A percentile compares a stretch with the other conserved stretches of the same genome.
Evolutionary conservation across 1,140 invertebrate species (phyloP).

Genomic region (Eumeta japonica): DNA sequence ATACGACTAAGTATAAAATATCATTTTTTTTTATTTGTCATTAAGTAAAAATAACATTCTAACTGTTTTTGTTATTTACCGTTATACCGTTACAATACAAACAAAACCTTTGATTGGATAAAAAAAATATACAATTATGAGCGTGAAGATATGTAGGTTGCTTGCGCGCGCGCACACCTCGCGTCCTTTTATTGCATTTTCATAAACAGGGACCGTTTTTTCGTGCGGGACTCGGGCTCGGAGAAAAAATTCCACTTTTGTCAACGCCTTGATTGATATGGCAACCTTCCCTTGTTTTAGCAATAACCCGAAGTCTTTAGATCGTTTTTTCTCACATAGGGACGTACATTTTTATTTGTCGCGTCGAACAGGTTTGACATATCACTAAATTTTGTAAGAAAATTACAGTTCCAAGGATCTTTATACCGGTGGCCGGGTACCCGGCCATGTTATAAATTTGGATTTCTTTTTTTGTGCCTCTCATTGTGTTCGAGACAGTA

Average conservation of each 20-base stretch:
- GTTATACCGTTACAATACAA: too few species aligned
- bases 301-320: slow-evolving; percentile 47
- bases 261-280: slow-evolving; percentile 57
- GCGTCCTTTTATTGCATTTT: slow-evolving; percentile 48
- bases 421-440: slow-evolving; percentile 44
- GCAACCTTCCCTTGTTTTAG: slow-evolving; percentile 56
- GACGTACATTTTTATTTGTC: slow-evolving; percentile 53
- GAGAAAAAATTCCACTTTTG: slow-evolving; percentile 50
- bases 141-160: slow-evolving; percentile 14
- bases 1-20: too few species aligned
- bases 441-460: slow-evolving; percentile 51
- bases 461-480: slow-evolving; percentile 32
- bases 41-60: too few species aligned
- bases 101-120: too few species aligned
- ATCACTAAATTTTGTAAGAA: slow-evolving; percentile 56
- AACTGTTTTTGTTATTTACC: slow-evolving; percentile 1
- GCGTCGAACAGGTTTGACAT: slow-evolving; percentile 53
- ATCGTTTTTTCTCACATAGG: slow-evolving; percentile 31
- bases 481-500: slow-evolving; percentile 34
- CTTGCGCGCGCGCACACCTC: slow-evolving; percentile 19
- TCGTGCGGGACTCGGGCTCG: slow-evolving; percentile 30
- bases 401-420: slow-evolving; percentile 46
- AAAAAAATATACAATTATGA: too few species aligned
- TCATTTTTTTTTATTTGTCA: too few species aligned
- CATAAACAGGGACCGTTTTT: slow-evolving; percentile 54